These are phyloP conservation scores for Parnassius apollo DNA, from an alignment of 2,888 invertebrate species.

Conservation along the genomic window DNA sequence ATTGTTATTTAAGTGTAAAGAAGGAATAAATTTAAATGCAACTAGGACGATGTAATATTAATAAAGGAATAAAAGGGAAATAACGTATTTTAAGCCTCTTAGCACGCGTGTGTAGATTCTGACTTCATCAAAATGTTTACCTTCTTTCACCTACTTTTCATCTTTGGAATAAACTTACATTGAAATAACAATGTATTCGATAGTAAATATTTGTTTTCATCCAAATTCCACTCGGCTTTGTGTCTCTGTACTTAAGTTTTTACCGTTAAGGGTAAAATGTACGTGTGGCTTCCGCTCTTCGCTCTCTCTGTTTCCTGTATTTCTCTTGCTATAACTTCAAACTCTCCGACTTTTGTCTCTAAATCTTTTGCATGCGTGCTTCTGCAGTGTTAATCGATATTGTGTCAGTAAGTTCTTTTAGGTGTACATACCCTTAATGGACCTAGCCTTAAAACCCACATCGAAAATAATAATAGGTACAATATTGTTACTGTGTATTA, in stretches of 20 bases:
- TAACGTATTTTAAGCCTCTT: constrained; percentile 58
- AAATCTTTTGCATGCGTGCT: constrained; percentile 80
- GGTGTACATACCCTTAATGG: constrained; percentile 66
- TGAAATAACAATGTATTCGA: constrained; percentile 78
- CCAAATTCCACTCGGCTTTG: constrained; percentile 69
- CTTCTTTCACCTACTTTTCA: constrained; percentile 42
- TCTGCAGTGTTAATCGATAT: constrained; percentile 61
- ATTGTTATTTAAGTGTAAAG: constrained; percentile 81
- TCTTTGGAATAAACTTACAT: constrained; percentile 59
- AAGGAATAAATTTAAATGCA: constrained; percentile 71
- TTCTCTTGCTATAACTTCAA: constrained; percentile 18
- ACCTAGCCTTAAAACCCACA: constrained; percentile 79
- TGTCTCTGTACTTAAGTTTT: constrained; percentile 27
- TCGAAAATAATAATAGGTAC: constrained; percentile 71
- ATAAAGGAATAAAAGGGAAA: constrained; percentile 47
- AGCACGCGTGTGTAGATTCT: constrained; percentile 66
- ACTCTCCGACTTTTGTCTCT: constrained; percentile 60
- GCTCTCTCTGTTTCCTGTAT: constrained; percentile 34
- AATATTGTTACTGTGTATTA: constrained; percentile 43
- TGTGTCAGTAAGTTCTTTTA: constrained; percentile 68
- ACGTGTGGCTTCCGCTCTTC: constrained; percentile 43
- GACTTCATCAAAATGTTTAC: constrained; percentile 46
- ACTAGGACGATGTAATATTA: constrained; percentile 68
- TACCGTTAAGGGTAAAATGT: constrained; percentile 20
- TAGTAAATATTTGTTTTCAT: constrained; percentile 69